A percentile compares a stretch with the other conserved stretches of the same genome.
Conservation (phyloP, 2,888 invertebrate species). For the Epiblema foenella region DNA sequence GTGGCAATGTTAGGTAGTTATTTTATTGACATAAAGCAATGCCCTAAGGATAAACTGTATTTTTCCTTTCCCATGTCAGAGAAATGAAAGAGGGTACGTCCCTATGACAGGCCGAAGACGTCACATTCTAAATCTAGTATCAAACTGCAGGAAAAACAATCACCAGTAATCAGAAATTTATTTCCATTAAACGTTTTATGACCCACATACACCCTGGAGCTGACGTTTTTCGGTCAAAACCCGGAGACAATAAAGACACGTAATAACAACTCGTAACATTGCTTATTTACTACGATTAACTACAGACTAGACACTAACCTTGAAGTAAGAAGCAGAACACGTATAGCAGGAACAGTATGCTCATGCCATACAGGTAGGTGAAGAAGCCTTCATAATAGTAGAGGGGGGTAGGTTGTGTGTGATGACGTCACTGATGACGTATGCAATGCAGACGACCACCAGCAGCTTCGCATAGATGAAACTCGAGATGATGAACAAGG, state of each 20-base stretch:
- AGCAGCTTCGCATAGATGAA: constrained; percentile 97
- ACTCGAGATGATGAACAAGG: constrained; percentile 97
- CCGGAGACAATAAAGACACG: background rate
- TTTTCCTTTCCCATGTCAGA: no score
- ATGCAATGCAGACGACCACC: constrained; percentile 96
- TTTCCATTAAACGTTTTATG: no score
- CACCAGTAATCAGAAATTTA: no score
- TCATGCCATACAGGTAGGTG: constrained; percentile 96
- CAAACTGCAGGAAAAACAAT: no score
- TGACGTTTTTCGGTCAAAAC: constrained; percentile 12
- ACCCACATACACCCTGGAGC: no score
- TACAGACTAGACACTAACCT: constrained; percentile 73
- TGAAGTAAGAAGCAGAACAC: constrained; percentile 97
- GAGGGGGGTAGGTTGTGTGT: constrained; percentile 95
- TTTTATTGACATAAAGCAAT: no score
- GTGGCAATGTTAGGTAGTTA: no score
- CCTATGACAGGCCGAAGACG: no score
- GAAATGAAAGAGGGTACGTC: no score
- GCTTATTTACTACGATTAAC: background rate
- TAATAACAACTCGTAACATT: background rate
- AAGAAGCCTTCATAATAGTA: constrained; percentile 98
- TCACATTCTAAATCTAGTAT: no score
- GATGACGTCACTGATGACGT: constrained; percentile 97
- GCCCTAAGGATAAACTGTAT: no score
- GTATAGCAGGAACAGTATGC: constrained; percentile 96